Base-by-base conservation (phyloP, 2,888 invertebrate genomes). In the Lymantria monacha region DNA sequence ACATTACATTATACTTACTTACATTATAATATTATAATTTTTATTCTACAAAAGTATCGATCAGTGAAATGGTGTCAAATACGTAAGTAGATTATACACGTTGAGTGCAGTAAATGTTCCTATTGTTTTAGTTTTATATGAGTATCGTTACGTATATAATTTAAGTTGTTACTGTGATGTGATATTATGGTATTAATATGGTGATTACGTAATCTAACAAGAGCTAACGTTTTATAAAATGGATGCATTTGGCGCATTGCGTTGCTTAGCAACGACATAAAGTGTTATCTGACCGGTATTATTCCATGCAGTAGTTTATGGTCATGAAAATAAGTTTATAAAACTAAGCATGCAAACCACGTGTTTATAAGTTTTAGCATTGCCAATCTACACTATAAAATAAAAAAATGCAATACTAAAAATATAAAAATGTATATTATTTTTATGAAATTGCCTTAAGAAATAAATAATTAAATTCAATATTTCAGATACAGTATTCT, bases 211-310 rank as follows among this genome's bases (percentile, higher is more conserved):
- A 70, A 71, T 66, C 59, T 53, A 49, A 59, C 30, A 55, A 65
- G 59, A 61, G 51, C 58, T 62, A 68, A 64, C 62, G 69, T 59
- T 66, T 65, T 49, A 55, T 53, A 61, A 67, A 72, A 75, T 70
- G 75, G 73, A 74, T 81, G 83, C 84, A 76, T 76, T 79, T 83
- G 74, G 76, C 83, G 86, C 85, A 85, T 74, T 79, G 72, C 72
- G 87, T 87, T 87, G 81, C 88, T 67, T 74, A 78, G 89, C 85
- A 87, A 88, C 87, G 64, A 46, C 55, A 54, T 62, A 46, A 49
- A 51, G 50, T 56, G 48, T 50, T 53, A 49, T 36, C 51, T 33
- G 33, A 33, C 10, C 9, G 22, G 45, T 40, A 59, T 56, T 48
- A 46, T 53, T 33, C 1, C 22, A 55, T 58, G 51, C 50, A 46